Evolutionary conservation across 2,113 vertebrate genomes (phyloP).

Genomic region (Pollimyrus isidori): DNA sequence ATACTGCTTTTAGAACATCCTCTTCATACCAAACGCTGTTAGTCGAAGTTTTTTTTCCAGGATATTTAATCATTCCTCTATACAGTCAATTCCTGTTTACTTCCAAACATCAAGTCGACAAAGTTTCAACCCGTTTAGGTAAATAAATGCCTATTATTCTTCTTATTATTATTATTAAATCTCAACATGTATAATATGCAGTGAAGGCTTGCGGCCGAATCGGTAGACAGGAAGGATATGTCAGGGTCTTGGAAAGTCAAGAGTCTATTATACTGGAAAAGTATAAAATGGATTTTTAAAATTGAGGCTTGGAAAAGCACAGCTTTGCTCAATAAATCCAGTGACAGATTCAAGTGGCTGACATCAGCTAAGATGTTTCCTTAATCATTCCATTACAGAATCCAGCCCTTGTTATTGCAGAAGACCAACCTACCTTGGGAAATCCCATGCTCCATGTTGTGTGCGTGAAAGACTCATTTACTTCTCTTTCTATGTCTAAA

Average conservation of each 20-base stretch:
- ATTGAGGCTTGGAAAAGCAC: slow-evolving; percentile 31
- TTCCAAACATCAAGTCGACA: neutral
- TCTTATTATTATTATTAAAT: neutral
- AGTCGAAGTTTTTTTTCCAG: neutral
- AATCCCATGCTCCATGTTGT: neutral
- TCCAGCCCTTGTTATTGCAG: slow-evolving; percentile 26
- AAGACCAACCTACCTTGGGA: neutral
- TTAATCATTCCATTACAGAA: slow-evolving; percentile 32
- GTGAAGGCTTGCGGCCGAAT: slow-evolving; percentile 14
- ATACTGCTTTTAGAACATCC: neutral
- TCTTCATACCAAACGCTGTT: neutral
- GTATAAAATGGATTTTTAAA: slow-evolving; percentile 33
- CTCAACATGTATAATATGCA: slow-evolving; percentile 11
- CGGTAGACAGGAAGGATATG: slow-evolving; percentile 10
- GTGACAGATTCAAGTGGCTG: slow-evolving; percentile 28
- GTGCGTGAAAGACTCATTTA: neutral
- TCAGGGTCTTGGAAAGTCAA: slow-evolving; percentile 25
- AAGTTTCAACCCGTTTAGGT: slow-evolving; percentile 1
- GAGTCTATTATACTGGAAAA: slow-evolving; percentile 33
- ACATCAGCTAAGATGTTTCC: slow-evolving; percentile 30
- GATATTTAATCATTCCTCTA: neutral
- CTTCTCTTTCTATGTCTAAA: neutral
- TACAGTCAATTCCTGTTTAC: neutral
- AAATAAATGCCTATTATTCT: neutral
- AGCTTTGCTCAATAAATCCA: slow-evolving; percentile 27